Base-by-base conservation (phyloP, 1,140 invertebrate genomes). In the Penaeus japonicus region DNA sequence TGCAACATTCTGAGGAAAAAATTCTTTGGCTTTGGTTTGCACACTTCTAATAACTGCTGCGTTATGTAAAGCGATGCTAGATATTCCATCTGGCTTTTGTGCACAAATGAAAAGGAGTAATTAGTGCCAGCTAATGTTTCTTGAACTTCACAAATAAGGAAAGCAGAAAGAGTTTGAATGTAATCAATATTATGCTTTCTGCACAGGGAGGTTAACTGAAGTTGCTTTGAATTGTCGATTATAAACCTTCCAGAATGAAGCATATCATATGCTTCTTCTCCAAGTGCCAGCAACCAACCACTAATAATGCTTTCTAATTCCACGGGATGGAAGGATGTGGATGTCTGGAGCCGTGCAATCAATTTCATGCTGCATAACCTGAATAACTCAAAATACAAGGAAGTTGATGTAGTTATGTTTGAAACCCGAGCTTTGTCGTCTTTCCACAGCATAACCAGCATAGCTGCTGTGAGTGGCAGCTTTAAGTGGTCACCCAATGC, bases 11-110 rank as follows among this genome's bases (percentile, higher is more conserved):
- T 5, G 12, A 54, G 24, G 15, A 59, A 12, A 53, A 7, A n/a
- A 7, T 17, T 17, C 10, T 81, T 62, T 22, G 57, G 27, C 5
- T 80, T n/a, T 17, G 24, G 22, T 47, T 47, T 47, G 10, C 17
- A 15, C 5, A 22, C 18, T 20, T 55, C 17, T 3, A 24, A 55
- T 54, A 88, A 15, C n/a, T 75, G 27, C 2, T 59, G 1, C n/a
- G 39, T 18, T 24, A 88, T 5, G 53, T 88, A 83, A 5, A 57
- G 18, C 0, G 79, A 79, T 4, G 86, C 86, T 24, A 88, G n/a
- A 35, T 82, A 88, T 32, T 88, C 86, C 86, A 88, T 88, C 47
- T 88, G 86, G 70, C 86, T 88, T 47, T 88, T 88, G 10, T 88
- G 86, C n/a, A 88, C 30, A 57, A 88, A 88, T 18, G 77, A 32